Conservation (phyloP, 2,113 vertebrate genomes). For the Pao palembangensis region DNA sequence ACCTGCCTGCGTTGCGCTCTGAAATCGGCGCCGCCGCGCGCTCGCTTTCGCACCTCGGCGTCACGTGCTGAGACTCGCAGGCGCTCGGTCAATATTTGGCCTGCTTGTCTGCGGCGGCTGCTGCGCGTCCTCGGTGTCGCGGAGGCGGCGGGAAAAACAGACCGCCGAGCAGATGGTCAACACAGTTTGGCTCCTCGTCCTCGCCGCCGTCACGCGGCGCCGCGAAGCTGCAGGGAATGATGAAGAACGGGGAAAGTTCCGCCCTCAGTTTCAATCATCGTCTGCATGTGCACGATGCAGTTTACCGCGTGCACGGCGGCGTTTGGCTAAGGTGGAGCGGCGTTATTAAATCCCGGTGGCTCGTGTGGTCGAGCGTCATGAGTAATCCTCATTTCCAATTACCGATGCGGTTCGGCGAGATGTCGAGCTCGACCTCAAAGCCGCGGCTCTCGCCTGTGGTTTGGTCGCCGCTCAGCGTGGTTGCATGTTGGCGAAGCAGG, state of each 20-base stretch:
- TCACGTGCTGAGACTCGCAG: conserved; percentile 17
- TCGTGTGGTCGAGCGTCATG: conserved; percentile 18
- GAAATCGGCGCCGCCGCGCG: not conserved
- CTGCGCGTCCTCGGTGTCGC: conserved; percentile 29
- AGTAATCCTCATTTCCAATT: conserved; percentile 19
- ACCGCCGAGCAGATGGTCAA: conserved; percentile 42
- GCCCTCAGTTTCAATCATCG: no score
- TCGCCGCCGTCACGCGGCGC: no score
- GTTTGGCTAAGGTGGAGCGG: not conserved
- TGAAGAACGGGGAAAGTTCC: no score
- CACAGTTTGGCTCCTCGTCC: conserved; percentile 15
- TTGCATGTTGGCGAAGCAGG: not conserved
- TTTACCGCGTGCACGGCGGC: not conserved
- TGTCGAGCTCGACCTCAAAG: conserved; percentile 11
- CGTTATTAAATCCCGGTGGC: conserved; percentile 2
- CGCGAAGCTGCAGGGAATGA: no score
- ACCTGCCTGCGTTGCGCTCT: not conserved
- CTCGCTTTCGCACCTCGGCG: conserved; percentile 14
- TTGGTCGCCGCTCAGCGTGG: not conserved
- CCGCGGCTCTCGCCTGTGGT: conserved; percentile 1
- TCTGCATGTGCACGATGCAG: not conserved
- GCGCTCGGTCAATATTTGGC: conserved; percentile 38
- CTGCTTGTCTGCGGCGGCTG: not conserved
- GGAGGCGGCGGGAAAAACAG: conserved; percentile 35
- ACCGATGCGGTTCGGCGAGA: conserved; percentile 18